These are phyloP conservation scores for Acanthisitta chloris DNA, from an alignment of 2,113 vertebrate species.

Conservation along the genomic window DNA sequence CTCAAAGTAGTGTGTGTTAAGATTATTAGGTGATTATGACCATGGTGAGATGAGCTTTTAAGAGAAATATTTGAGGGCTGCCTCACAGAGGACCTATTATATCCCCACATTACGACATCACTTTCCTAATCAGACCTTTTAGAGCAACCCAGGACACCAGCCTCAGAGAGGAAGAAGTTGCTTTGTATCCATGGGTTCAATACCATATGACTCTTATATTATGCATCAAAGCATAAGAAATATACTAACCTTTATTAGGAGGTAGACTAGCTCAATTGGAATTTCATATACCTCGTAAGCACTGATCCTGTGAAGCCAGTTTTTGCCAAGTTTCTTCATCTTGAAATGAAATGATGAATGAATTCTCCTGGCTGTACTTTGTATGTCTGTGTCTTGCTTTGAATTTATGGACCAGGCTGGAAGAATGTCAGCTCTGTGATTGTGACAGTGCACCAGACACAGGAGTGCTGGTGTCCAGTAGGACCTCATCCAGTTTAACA, in stretches of 20 bases:
- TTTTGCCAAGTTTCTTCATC: not conserved
- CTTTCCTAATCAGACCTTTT: not conserved
- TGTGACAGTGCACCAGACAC: not conserved
- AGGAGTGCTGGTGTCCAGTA: not conserved
- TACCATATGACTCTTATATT: not conserved
- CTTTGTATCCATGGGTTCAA: not conserved
- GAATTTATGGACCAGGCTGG: accelerated
- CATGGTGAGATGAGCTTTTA: not conserved
- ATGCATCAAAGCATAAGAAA: not conserved
- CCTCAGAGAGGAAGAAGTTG: not conserved
- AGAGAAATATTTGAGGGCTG: constrained; percentile 14
- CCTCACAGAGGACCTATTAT: not conserved
- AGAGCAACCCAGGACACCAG: not conserved
- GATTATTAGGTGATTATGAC: constrained; percentile 5
- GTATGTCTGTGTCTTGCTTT: not conserved
- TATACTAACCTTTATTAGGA: not conserved
- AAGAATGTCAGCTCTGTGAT: not conserved
- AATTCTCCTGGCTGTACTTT: not conserved
- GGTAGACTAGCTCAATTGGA: not conserved
- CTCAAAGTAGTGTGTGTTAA: not conserved
- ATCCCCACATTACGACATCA: not conserved
- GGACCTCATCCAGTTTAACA: not conserved
- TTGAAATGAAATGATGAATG: not conserved
- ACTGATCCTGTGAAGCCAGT: not conserved
- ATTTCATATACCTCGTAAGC: not conserved